Evolutionary conservation across 1,140 invertebrate species (phyloP).

Genomic region (Zaprionus africanus): DNA sequence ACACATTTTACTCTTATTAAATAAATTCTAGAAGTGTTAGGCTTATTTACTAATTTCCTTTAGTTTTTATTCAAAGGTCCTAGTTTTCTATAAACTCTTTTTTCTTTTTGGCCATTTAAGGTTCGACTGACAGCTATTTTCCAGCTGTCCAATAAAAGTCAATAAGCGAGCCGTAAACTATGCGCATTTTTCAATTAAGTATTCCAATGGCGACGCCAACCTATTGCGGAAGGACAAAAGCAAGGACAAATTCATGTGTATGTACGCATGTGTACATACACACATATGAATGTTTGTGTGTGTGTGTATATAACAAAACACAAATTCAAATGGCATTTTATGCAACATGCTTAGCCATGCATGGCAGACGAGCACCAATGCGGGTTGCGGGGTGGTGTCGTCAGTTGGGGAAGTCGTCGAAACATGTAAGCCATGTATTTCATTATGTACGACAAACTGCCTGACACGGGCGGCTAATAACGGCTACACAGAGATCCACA

Average conservation of each 20-base stretch:
- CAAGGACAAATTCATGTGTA: not conserved
- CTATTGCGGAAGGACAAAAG: conserved; percentile 43
- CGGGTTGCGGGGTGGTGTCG: not conserved
- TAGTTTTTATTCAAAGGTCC: not conserved
- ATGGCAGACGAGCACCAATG: conserved; percentile 8
- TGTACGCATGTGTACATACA: not conserved
- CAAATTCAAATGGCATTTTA: conserved; percentile 78
- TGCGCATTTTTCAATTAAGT: conserved; percentile 80
- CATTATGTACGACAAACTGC: conserved; percentile 80
- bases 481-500: conserved; percentile 38
- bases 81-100: too few relatives aligned
- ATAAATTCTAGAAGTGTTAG: not conserved
- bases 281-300: not conserved
- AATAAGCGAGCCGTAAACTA: conserved; percentile 74
- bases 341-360: conserved; percentile 44
- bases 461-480: conserved; percentile 79
- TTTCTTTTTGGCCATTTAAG: conserved; percentile 9
- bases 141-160: conserved; percentile 76
- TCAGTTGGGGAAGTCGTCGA: conserved; percentile 30
- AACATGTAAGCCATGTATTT: conserved; percentile 78
- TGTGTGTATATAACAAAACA: conserved; percentile 50
- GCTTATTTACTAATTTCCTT: not conserved
- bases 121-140: conserved; percentile 15
- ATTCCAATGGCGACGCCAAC: conserved; percentile 65
- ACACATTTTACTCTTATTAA: not conserved